These are phyloP conservation scores for Seriola quinqueradiata DNA, from an alignment of 2,113 vertebrate species.

Conservation along the genomic window DNA sequence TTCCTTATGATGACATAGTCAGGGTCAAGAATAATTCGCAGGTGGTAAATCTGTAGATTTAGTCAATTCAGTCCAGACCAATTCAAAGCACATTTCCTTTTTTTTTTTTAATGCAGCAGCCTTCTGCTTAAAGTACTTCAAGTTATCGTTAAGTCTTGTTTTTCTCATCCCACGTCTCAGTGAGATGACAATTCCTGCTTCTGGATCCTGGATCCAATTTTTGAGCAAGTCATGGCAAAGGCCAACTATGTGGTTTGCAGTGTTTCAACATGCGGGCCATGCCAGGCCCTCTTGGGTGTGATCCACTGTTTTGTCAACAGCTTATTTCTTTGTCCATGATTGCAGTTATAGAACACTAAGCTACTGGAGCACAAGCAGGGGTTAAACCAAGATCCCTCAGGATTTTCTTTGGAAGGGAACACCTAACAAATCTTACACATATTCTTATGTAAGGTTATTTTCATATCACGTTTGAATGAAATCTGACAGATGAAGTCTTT, in stretches of 20 bases:
- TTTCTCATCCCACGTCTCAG: conserved; percentile 36
- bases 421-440: neutral
- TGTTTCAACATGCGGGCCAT: conserved; percentile 79
- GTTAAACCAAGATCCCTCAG: neutral
- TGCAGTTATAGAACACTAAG: conserved; percentile 38
- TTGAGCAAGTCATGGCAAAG: conserved; percentile 78
- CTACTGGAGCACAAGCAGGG: conserved; percentile 13
- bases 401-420: neutral
- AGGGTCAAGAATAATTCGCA: neutral
- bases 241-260: conserved; percentile 76
- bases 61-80: neutral
- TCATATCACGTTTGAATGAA: neutral
- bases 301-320: conserved; percentile 78
- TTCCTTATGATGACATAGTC: no score
- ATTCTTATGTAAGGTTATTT: neutral
- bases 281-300: conserved; percentile 76
- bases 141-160: conserved; percentile 32
- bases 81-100: neutral
- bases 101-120: conserved; percentile 23
- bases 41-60: neutral
- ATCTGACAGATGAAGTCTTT: neutral
- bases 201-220: conserved; percentile 53
- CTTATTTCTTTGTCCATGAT: conserved; percentile 54
- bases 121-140: neutral
- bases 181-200: conserved; percentile 61